phyloP scores from a whole-genome alignment of 2,888 invertebrate genomes.

The Actias luna region DNA sequence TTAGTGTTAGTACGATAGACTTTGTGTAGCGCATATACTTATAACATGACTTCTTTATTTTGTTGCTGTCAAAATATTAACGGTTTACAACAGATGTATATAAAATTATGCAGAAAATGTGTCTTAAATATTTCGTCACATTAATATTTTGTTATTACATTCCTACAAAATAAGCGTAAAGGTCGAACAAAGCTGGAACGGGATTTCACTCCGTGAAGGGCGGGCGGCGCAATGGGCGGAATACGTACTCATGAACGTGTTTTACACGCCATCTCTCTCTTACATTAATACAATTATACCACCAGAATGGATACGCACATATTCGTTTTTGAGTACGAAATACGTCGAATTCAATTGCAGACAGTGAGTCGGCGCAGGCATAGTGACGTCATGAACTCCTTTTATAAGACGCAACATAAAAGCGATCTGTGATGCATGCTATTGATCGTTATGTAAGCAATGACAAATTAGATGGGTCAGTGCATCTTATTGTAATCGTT shows the following conservation, averaged over 20 bases:
- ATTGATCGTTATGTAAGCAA: conserved; percentile 48
- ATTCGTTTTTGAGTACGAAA: conserved; percentile 17
- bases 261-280: neutral
- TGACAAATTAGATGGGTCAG: conserved; percentile 15
- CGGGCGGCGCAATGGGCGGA: conserved; percentile 34
- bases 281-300: neutral
- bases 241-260: conserved; percentile 15
- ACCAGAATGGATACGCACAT: conserved; percentile 18
- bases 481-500: conserved; percentile 31
- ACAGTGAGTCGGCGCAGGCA: conserved; percentile 64
- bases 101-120: too few species aligned
- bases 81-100: too few species aligned
- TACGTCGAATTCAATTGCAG: conserved; percentile 42
- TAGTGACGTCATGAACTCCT: conserved; percentile 67
- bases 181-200: conserved; percentile 21
- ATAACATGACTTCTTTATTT: too few species aligned
- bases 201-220: conserved; percentile 43
- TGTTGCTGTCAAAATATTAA: too few species aligned
- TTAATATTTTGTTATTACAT: too few species aligned
- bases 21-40: too few species aligned
- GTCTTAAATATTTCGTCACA: too few species aligned
- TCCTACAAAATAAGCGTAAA: conserved; percentile 2
- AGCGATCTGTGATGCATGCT: conserved; percentile 33
- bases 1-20: too few species aligned
- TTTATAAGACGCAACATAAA: conserved; percentile 52